Conservation (phyloP, 2,113 vertebrate genomes). For the Sisor rabdophorus region DNA sequence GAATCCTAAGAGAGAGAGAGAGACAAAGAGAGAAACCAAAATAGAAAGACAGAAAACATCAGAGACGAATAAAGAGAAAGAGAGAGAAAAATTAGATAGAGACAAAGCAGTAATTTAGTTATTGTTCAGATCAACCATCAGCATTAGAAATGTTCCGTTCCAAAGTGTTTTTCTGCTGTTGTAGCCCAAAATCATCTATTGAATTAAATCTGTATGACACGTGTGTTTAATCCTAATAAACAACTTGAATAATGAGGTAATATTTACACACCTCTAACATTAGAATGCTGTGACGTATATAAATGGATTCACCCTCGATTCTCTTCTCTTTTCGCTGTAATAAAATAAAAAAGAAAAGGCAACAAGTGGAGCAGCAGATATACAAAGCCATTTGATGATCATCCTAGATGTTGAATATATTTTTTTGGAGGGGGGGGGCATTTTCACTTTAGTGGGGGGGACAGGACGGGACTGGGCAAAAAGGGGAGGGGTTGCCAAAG, state of each 20-base stretch:
- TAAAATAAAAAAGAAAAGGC: constrained; percentile 66
- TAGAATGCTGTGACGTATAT: constrained; percentile 99
- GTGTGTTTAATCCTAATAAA: neutral
- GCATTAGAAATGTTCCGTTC: too few species aligned
- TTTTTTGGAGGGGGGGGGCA: too few species aligned
- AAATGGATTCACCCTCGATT: constrained; percentile 98
- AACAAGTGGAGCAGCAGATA: neutral
- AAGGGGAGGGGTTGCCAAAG: too few species aligned
- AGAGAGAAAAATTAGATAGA: neutral
- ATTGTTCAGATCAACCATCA: neutral
- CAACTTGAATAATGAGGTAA: neutral
- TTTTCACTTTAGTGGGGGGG: too few species aligned
- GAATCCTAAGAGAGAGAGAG: constrained; percentile 73
- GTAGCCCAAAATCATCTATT: neutral
- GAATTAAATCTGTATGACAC: neutral
- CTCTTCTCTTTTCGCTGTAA: constrained; percentile 97
- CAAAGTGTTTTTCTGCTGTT: neutral
- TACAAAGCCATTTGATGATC: neutral
- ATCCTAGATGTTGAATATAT: too few species aligned
- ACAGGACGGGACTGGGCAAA: too few species aligned
- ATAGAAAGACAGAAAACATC: too few species aligned
- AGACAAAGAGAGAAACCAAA: neutral
- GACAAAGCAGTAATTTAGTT: neutral
- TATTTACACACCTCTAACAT: constrained; percentile 95
- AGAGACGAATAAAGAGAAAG: too few species aligned